Evolutionary conservation across 2,888 invertebrate genomes (phyloP).

Genomic region (Rhyacophila evoluta): DNA sequence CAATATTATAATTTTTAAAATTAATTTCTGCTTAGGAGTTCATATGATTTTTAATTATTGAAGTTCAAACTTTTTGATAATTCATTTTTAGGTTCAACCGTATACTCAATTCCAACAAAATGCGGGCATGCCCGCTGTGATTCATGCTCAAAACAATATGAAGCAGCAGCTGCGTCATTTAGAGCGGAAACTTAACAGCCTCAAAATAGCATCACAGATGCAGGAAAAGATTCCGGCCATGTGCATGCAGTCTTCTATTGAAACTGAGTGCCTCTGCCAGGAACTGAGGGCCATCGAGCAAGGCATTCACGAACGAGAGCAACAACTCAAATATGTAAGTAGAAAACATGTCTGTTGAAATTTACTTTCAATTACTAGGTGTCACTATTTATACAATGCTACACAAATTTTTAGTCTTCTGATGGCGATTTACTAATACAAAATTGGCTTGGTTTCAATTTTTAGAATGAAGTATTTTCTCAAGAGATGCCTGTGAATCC

Average conservation of each 20-base stretch:
- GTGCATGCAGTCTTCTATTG: constrained; percentile 60
- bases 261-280: constrained; percentile 71
- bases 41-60: too few species aligned
- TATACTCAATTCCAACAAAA: constrained; percentile 29
- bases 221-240: constrained; percentile 59
- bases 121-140: constrained; percentile 19
- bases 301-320: constrained; percentile 71
- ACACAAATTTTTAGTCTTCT: too few species aligned
- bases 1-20: too few species aligned
- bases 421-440: background rate
- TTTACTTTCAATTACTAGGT: too few species aligned
- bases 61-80: too few species aligned
- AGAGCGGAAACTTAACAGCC: constrained; percentile 73
- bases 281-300: constrained; percentile 74
- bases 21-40: too few species aligned
- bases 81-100: constrained; percentile 31
- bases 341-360: background rate
- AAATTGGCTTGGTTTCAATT: background rate
- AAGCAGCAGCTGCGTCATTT: constrained; percentile 59
- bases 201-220: constrained; percentile 71
- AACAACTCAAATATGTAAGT: constrained; percentile 60
- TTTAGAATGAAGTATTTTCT: background rate
- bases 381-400: too few species aligned
- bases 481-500: background rate
- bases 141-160: constrained; percentile 33